A percentile compares a stretch with the other conserved stretches of the same genome.
These are phyloP conservation scores for Whitmania pigra DNA, from an alignment of 1,140 invertebrate genomes.

Conservation along the genomic window DNA sequence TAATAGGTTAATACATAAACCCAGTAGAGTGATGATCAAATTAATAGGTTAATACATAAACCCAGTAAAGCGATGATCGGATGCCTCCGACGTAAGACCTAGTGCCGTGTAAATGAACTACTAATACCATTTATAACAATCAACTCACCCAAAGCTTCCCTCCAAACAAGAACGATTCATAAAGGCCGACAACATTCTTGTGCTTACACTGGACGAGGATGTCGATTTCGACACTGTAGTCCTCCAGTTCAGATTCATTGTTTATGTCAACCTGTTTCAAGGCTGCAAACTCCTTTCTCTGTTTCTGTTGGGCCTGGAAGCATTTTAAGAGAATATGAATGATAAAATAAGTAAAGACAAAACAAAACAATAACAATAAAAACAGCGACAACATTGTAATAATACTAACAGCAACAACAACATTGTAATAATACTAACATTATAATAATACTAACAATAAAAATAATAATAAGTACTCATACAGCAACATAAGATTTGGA, in stretches of 20 bases:
- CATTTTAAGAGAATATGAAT: conserved; percentile 13
- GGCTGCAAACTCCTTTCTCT: conserved; percentile 69
- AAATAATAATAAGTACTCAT: neutral
- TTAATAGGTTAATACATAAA: neutral
- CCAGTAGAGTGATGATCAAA: neutral
- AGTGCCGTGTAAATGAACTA: neutral
- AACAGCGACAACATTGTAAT: neutral
- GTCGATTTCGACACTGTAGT: conserved; percentile 98
- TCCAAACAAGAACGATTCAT: conserved; percentile 83
- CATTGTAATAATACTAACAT: neutral
- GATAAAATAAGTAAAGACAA: neutral
- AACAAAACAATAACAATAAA: neutral
- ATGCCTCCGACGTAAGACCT: too few species aligned
- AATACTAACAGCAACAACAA: neutral
- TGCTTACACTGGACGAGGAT: conserved; percentile 89
- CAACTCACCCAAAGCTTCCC: conserved; percentile 78
- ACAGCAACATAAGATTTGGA: too few species aligned
- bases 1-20: neutral
- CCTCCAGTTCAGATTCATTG: conserved; percentile 89
- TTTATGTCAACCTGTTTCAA: conserved; percentile 92
- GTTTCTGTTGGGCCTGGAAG: conserved; percentile 67
- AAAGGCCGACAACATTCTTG: conserved; percentile 82
- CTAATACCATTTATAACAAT: conserved; percentile 25
- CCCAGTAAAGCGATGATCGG: neutral
- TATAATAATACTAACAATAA: conserved; percentile 4